Evolutionary conservation across 2,113 vertebrate species (phyloP).

Genomic region (Puma concolor): DNA sequence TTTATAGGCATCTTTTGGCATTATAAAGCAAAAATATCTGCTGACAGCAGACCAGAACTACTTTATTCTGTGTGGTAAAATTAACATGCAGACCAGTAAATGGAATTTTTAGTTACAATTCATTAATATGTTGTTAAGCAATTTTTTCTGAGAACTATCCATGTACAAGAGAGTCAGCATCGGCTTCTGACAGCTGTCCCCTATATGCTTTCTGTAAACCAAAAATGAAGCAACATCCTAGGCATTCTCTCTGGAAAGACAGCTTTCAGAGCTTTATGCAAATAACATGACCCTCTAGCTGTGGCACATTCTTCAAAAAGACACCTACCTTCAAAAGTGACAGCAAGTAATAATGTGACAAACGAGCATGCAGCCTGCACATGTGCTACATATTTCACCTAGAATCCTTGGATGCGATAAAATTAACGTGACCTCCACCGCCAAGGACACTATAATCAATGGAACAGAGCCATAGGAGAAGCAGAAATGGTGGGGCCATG

Average conservation of each 20-base stretch:
- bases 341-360: slow-evolving; percentile 96
- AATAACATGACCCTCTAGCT: slow-evolving; percentile 92
- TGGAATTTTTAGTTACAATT: slow-evolving; percentile 67
- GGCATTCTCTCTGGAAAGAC: slow-evolving; percentile 73
- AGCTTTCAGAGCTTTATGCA: slow-evolving; percentile 90
- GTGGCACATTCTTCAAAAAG: slow-evolving; percentile 97
- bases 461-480: slow-evolving; percentile 48
- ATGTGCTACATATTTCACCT: slow-evolving; percentile 85
- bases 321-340: slow-evolving; percentile 96
- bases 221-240: slow-evolving; percentile 50
- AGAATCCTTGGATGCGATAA: slow-evolving; percentile 85
- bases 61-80: slow-evolving; percentile 27
- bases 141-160: slow-evolving; percentile 53
- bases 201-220: slow-evolving; percentile 72
- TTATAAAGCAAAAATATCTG: slow-evolving; percentile 65
- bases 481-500: slow-evolving; percentile 23
- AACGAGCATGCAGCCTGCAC: slow-evolving; percentile 91
- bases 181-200: slow-evolving; percentile 57
- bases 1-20: slow-evolving; percentile 40
- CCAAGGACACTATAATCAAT: slow-evolving; percentile 91
- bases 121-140: slow-evolving; percentile 55
- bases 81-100: slow-evolving; percentile 47
- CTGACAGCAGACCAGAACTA: slow-evolving; percentile 54
- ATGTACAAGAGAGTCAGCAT: slow-evolving; percentile 15
- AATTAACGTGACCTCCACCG: slow-evolving; percentile 90